Conservation (phyloP, 2,113 vertebrate species). For the Hemiprocne comata region DNA sequence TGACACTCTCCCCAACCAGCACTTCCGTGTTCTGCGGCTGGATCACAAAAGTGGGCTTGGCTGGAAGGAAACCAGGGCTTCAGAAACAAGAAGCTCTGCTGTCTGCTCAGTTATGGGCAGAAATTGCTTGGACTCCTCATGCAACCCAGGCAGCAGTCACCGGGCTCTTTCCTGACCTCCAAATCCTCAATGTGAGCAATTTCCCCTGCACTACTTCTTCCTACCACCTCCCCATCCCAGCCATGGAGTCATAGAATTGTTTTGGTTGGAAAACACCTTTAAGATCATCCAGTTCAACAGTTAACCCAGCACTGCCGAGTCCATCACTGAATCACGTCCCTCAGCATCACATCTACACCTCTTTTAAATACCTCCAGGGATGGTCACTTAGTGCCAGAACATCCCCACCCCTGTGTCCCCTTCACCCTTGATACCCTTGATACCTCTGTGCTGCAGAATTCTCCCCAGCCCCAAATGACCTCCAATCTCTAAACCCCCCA, state of each 20-base stretch:
- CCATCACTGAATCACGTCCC: too few species aligned
- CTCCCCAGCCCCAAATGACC: background rate
- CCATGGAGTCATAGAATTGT: background rate
- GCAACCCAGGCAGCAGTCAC: background rate
- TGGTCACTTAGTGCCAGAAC: background rate
- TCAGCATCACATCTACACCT: too few species aligned
- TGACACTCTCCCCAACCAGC: constrained; percentile 88
- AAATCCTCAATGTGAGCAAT: background rate
- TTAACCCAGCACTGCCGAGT: too few species aligned
- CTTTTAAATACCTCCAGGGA: too few species aligned
- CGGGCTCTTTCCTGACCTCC: background rate
- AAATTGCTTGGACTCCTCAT: background rate
- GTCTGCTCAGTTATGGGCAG: background rate
- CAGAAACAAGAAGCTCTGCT: background rate
- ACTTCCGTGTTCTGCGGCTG: constrained; percentile 93
- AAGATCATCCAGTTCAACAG: too few species aligned
- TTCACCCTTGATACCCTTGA: background rate
- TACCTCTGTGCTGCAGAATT: background rate
- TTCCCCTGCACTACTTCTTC: background rate
- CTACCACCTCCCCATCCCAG: background rate
- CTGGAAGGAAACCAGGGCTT: constrained; percentile 62
- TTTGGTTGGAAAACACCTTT: too few species aligned
- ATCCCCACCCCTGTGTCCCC: fast-evolving
- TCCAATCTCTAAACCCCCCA: background rate
- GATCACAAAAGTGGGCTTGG: constrained; percentile 90